Evolutionary conservation across 2,888 invertebrate species (phyloP), one percentile per base, ranked within the genome.

Genomic region (Atrina japonica): DNA sequence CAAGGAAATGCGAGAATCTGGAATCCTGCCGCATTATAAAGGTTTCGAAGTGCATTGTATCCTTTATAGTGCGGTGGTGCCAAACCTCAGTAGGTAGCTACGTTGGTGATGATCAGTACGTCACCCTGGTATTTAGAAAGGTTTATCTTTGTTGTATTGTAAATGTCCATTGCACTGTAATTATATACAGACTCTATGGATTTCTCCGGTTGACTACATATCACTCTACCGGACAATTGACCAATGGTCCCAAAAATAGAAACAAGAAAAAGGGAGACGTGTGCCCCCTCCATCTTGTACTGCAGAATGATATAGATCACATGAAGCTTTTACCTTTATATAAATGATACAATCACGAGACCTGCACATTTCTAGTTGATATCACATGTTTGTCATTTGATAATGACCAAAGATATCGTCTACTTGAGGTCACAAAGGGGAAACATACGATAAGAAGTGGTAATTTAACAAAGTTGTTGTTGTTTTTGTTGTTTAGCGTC

Each of bases 71-170:
- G 91, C 77, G 86, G 35, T n/a, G 63, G 80, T 35, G 90, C 91
- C 76, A 89, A 89, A 41, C 89, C 90, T 91, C 91, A 92, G 90
- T 88, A 92, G 72, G 92, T 91, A 35, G 92, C 92, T 43, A 91
- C 88, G 74, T 91, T 91, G 40, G 90, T 90, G n/a, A 92, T 81
- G 64, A 91, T 78, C 61, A 91, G 80, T 9, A 82, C 80, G 30
- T 80, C 66, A 6, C 79, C 78, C 45, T 47, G 58, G 75, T 80
- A 83, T 21, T 60, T 18, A 0, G 71, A 61, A 6, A 71, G 27
- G 30, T 61, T 56, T 30, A 71, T 52, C 11, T 71, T 71, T 18
- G 5, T 61, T 16, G 18, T 50, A 3, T 77, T 70, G 23, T 70
- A 73, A 49, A 83, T 74, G 55, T 80, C 77, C 53, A 50, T 66